Conservation (phyloP, 2,888 invertebrate genomes). For the Phengaris alcon region DNA sequence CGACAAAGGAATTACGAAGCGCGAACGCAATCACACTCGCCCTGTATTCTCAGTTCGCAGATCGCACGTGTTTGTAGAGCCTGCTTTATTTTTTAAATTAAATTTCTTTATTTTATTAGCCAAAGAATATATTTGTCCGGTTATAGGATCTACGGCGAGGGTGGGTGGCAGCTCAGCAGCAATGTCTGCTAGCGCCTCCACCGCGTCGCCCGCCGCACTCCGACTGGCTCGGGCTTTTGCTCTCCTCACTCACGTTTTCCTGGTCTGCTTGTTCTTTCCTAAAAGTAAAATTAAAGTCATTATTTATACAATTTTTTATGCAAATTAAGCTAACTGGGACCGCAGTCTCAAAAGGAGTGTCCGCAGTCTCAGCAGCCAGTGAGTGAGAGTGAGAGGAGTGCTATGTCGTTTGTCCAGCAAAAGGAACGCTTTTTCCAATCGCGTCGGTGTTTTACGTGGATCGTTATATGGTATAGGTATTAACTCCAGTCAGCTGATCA, state of each 20-base stretch:
- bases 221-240: constrained; percentile 57
- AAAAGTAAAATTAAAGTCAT: not conserved
- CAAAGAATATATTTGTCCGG: constrained; percentile 69
- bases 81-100: not conserved
- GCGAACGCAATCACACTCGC: not conserved
- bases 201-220: constrained; percentile 74
- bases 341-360: too few species aligned
- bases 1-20: not conserved
- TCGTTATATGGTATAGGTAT: too few species aligned
- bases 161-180: constrained; percentile 77
- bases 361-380: too few species aligned
- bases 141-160: constrained; percentile 69
- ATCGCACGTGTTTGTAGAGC: too few species aligned
- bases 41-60: not conserved
- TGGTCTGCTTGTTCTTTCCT: not conserved
- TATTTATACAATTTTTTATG: too few species aligned
- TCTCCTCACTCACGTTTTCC: constrained; percentile 24
- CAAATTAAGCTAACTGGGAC: too few species aligned
- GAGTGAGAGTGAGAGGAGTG: too few species aligned
- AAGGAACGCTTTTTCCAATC: too few species aligned
- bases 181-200: constrained; percentile 82
- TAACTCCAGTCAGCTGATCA: too few species aligned
- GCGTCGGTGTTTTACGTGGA: too few species aligned
- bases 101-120: constrained; percentile 50
- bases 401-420: too few species aligned